Conservation (phyloP, 2,888 invertebrate species). For the Tinea semifulvella region DNA sequence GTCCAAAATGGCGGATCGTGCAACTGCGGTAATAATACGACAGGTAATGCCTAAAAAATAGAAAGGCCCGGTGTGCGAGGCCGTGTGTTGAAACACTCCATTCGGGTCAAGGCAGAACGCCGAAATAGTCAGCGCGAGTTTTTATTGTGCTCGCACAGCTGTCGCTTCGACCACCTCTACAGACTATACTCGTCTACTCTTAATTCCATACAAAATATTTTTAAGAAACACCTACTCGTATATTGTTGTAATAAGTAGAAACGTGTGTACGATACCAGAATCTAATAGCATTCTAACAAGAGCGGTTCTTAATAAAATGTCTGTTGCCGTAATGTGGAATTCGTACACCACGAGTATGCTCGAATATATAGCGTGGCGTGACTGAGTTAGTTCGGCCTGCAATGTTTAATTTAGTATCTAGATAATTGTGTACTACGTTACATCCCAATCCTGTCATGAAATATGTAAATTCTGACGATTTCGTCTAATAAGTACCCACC, state of each 20-base stretch:
- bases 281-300: not conserved
- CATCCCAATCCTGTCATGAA: not conserved
- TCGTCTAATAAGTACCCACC: not conserved
- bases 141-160: conserved; percentile 66
- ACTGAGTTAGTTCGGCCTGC: too few relatives aligned
- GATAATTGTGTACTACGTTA: not conserved
- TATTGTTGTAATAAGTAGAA: not conserved
- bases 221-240: too few relatives aligned
- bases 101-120: conserved; percentile 64
- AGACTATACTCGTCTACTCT: conserved; percentile 27
- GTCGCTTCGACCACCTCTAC: conserved; percentile 35
- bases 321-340: not conserved
- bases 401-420: too few relatives aligned
- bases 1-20: conserved; percentile 50
- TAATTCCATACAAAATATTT: conserved; percentile 19
- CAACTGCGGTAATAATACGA: conserved; percentile 63
- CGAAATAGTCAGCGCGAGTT: conserved; percentile 64
- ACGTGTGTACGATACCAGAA: not conserved
- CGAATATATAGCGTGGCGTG: not conserved
- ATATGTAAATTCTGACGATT: conserved; percentile 7
- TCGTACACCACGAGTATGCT: too few relatives aligned
- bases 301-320: not conserved
- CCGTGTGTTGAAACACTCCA: conserved; percentile 63
- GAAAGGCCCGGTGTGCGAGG: conserved; percentile 65
- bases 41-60: conserved; percentile 67